Evolutionary conservation across 2,113 vertebrate species (phyloP).

Genomic region (Piaya cayana): DNA sequence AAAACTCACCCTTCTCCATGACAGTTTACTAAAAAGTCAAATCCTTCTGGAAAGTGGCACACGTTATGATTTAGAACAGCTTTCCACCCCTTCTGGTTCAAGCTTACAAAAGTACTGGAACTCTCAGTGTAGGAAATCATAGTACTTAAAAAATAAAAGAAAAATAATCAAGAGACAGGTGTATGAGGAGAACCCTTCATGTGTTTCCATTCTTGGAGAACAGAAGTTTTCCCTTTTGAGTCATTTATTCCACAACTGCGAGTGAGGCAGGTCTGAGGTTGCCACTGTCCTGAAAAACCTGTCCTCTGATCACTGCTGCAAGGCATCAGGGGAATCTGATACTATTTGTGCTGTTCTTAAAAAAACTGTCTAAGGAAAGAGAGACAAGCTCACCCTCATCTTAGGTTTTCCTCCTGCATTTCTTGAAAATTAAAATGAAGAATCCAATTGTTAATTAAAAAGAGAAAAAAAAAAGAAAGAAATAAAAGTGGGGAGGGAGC

Average conservation of each 20-base stretch:
- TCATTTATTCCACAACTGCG: background rate
- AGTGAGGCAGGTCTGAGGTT: conserved; percentile 3
- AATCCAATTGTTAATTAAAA: background rate
- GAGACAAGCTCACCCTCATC: background rate
- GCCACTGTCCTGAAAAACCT: conserved; percentile 50
- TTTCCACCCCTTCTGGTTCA: background rate
- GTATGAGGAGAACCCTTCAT: background rate
- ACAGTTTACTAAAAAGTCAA: background rate
- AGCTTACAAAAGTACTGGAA: background rate
- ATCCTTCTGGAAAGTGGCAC: background rate
- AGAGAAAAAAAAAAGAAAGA: background rate
- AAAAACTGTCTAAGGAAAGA: background rate
- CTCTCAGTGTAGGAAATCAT: background rate
- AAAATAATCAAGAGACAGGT: background rate
- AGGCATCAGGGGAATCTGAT: conserved; percentile 11
- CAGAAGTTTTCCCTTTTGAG: background rate
- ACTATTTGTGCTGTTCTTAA: background rate
- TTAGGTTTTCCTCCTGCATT: background rate
- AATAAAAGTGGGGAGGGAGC: background rate
- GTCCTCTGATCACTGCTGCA: conserved; percentile 3
- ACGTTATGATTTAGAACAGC: background rate
- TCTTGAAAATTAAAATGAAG: background rate
- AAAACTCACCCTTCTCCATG: background rate
- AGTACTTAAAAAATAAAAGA: background rate
- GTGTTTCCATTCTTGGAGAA: background rate